These are phyloP conservation scores for Nemapogon koenigi DNA, from an alignment of 2,888 invertebrate species.

Conservation along the genomic window DNA sequence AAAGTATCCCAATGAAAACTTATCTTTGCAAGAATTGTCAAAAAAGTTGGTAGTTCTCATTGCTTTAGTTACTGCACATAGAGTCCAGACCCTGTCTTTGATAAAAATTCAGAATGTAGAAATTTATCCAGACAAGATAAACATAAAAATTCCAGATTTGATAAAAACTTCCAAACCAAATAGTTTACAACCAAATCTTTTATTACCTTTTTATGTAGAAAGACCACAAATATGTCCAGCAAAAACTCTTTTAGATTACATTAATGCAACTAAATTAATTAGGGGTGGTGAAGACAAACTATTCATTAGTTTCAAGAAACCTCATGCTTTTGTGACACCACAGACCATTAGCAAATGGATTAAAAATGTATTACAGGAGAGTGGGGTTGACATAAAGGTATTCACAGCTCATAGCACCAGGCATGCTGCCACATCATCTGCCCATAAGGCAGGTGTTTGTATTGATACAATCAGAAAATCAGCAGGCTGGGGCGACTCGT, in stretches of 20 bases:
- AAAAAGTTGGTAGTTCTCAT: background rate
- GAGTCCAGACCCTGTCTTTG: too few relatives aligned
- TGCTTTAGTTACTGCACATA: too few relatives aligned
- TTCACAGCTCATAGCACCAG: too few relatives aligned
- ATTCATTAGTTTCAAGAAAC: slow-evolving; percentile 6
- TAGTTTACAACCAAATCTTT: background rate
- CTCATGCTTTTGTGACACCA: slow-evolving; percentile 6
- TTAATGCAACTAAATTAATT: background rate
- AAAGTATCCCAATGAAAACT: background rate
- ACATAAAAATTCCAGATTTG: background rate
- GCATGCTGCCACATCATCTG: too few relatives aligned
- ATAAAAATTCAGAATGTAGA: background rate
- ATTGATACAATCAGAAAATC: too few relatives aligned
- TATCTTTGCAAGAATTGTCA: background rate
- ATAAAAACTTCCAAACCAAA: too few relatives aligned
- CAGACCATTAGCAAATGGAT: too few relatives aligned
- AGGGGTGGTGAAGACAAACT: background rate
- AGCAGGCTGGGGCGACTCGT: too few relatives aligned
- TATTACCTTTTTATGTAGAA: background rate
- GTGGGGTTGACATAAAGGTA: too few relatives aligned
- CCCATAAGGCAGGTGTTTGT: too few relatives aligned
- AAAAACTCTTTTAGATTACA: background rate
- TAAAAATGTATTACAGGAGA: too few relatives aligned
- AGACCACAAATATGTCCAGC: slow-evolving; percentile 2
- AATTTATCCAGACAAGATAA: background rate